Evolutionary conservation across 2,113 vertebrate species (phyloP).

Genomic region (Trematomus loennbergii): DNA sequence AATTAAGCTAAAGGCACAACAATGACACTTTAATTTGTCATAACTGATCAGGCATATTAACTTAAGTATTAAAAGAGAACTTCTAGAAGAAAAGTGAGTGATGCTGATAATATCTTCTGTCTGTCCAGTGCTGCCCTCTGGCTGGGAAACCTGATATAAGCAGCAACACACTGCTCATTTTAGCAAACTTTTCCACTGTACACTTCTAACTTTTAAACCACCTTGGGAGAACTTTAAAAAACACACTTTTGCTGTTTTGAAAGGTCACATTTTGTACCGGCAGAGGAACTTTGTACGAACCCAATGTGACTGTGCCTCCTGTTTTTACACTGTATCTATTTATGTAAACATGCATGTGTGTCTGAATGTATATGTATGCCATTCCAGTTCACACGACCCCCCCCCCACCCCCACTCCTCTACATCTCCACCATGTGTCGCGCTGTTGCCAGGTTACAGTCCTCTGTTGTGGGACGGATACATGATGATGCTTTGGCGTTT

Average conservation of each 20-base stretch:
- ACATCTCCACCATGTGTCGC: conserved; percentile 47
- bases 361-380: conserved; percentile 47
- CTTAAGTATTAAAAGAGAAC: background rate
- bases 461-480: conserved; percentile 42
- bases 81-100: background rate
- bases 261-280: conserved; percentile 52
- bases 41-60: background rate
- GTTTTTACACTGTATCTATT: conserved; percentile 81
- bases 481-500: conserved; percentile 37
- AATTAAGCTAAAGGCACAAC: conserved; percentile 31
- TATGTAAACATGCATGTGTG: conserved; percentile 64
- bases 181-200: conserved; percentile 15
- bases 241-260: conserved; percentile 20
- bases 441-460: conserved; percentile 57
- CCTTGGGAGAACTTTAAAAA: background rate
- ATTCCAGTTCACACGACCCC: conserved; percentile 59
- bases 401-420: background rate
- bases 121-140: conserved; percentile 70
- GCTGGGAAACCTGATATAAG: conserved; percentile 9
- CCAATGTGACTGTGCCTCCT: conserved; percentile 76
- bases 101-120: background rate
- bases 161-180: background rate
- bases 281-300: conserved; percentile 66
- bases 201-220: background rate
- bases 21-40: background rate